Evolutionary conservation across 1,140 invertebrate species (phyloP), one percentile per base, ranked within the genome.

Genomic region (Lanistes nyassanus): DNA sequence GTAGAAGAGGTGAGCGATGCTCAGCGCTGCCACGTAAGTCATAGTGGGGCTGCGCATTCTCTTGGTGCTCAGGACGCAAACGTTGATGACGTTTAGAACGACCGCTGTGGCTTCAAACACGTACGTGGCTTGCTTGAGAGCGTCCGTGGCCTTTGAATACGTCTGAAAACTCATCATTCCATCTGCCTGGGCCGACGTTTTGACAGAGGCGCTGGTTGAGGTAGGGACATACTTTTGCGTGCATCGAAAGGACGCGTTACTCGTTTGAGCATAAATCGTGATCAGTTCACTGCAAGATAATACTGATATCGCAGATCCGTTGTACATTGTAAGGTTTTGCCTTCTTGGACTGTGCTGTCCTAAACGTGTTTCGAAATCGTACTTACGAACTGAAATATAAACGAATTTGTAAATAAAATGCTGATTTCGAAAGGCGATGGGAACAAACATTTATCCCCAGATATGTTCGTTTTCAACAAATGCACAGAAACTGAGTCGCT

Each of bases 61-160:
- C 62, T 13, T 26, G 0, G 26, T 16, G 21, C 26, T 65, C 62
- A 65, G 21, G 26, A 65, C 62, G 4, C 21, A 23, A 0, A 65
- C 36, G 62, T 65, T 65, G 62, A 65, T 65, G 26, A 65, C 29
- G 62, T 65, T 65, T 6, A 36, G 11, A 23, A 65, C 62, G 36
- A 65, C 9, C 7, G 29, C 62, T 2, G 34, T 23, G 26, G 36
- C 62, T 36, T 65, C 26, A 31, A 26, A 16, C 13, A 31, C 21
- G 62, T 65, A 34, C 26, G 36, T 23, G 62, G 21, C 36, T 2
- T 23, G 21, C 26, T 36, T 23, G 7, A 65, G 23, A 9, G 34
- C 29, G 7, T 31, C 21, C 21, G 26, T 34, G 62, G 29, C 26
- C 3, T 23, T 31, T 26, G 29, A 13, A 16, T 37, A 65, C 3